Percentiles rank a stretch among this genome's conserved stretches.
These are phyloP conservation scores for Andrena praecox DNA, from an alignment of 2,888 invertebrate species.

Conservation along the genomic window DNA sequence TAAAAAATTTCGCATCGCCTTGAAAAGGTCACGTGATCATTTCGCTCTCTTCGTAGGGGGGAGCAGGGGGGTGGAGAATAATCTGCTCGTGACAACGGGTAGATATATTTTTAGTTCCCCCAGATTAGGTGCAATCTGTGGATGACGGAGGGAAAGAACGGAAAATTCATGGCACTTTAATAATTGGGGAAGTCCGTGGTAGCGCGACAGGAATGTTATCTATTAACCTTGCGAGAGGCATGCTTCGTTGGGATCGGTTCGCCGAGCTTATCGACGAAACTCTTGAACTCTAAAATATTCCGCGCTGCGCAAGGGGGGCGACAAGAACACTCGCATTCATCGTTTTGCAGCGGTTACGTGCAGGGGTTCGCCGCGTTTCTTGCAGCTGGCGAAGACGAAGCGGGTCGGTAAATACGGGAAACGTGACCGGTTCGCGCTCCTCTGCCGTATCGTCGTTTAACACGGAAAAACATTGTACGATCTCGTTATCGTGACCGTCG, in stretches of 20 bases:
- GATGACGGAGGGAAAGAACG: neutral
- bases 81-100: constrained; percentile 3
- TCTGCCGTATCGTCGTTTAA: constrained; percentile 46
- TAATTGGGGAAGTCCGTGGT: constrained; percentile 27
- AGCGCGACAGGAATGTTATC: constrained; percentile 51
- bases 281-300: constrained; percentile 78
- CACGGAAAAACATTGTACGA: constrained; percentile 54
- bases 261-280: constrained; percentile 72
- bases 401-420: constrained; percentile 62
- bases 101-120: constrained; percentile 6
- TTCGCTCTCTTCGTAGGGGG: neutral
- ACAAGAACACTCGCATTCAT: constrained; percentile 46
- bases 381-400: constrained; percentile 58
- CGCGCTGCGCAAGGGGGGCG: constrained; percentile 56
- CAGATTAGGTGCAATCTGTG: constrained; percentile 3
- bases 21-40: neutral
- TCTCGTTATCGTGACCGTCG: constrained; percentile 58
- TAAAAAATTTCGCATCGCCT: neutral
- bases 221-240: constrained; percentile 73
- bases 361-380: constrained; percentile 56
- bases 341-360: constrained; percentile 58
- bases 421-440: constrained; percentile 63
- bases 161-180: constrained; percentile 13
- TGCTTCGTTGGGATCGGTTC: constrained; percentile 69
- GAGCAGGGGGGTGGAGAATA: neutral